These are phyloP conservation scores for Seladonia tumulorum DNA, from an alignment of 2,888 invertebrate species.

Conservation along the genomic window DNA sequence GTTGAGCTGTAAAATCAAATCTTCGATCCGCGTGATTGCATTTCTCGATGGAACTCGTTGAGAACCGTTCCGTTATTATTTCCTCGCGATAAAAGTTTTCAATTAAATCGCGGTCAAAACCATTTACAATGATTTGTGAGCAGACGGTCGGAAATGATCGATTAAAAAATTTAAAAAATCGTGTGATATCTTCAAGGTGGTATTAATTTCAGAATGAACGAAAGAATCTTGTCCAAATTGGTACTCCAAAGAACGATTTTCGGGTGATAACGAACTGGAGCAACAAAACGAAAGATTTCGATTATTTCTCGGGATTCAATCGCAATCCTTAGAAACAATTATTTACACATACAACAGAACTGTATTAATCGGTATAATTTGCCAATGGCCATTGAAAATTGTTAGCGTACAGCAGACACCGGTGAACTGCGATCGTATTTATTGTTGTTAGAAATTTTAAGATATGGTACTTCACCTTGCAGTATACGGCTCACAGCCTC, in stretches of 20 bases:
- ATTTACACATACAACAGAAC: not conserved
- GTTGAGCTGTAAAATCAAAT: conserved; percentile 6
- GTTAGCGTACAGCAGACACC: no score
- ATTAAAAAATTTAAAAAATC: not conserved
- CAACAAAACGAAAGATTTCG: conserved; percentile 21
- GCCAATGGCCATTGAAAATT: no score
- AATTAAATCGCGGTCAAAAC: not conserved
- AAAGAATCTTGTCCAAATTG: conserved; percentile 20
- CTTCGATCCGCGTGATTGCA: not conserved
- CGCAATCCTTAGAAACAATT: not conserved
- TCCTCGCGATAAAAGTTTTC: not conserved
- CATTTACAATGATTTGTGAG: not conserved
- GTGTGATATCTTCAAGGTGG: conserved; percentile 25
- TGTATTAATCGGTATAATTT: not conserved
- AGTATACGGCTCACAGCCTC: conserved; percentile 91
- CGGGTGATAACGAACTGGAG: conserved; percentile 41
- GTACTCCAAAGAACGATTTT: conserved; percentile 44
- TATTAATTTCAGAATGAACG: conserved; percentile 36
- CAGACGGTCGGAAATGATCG: not conserved
- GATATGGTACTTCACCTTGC: conserved; percentile 87
- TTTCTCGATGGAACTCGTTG: not conserved
- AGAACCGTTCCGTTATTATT: not conserved
- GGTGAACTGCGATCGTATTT: not conserved
- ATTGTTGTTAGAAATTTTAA: not conserved
- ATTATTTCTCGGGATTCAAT: conserved; percentile 23